Conservation (phyloP, 2,113 vertebrate species). For the Sceloporus tristichus region DNA sequence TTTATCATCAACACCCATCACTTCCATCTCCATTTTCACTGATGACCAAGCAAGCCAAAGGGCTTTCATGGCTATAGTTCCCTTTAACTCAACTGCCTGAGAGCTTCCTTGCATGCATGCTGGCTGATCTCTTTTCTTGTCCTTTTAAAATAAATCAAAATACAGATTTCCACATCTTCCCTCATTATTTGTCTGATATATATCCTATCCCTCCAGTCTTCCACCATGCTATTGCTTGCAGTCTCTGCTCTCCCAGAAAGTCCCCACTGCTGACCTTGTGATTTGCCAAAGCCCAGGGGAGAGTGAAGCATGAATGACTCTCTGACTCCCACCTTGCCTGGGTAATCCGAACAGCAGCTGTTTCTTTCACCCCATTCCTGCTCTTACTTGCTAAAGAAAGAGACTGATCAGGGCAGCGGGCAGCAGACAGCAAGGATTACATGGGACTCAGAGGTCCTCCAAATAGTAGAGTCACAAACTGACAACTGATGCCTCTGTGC, state of each 20-base stretch:
- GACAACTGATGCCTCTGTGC: neutral
- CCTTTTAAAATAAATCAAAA: neutral
- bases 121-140: neutral
- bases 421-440: neutral
- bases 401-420: neutral
- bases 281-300: neutral
- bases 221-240: neutral
- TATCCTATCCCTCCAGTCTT: neutral
- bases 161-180: fast-evolving
- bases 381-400: constrained; percentile 16
- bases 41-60: neutral
- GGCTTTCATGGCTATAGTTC: neutral
- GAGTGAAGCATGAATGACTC: constrained; percentile 7
- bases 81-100: constrained; percentile 12
- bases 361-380: neutral
- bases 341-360: constrained; percentile 45
- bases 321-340: neutral
- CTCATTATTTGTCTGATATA: neutral
- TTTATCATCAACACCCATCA: neutral
- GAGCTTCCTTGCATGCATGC: neutral
- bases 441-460: neutral
- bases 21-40: neutral
- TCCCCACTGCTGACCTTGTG: constrained; percentile 36
- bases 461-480: neutral
- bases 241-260: constrained; percentile 17